Evolutionary conservation across 2,888 invertebrate genomes (phyloP), one percentile per base, ranked within the genome.

Genomic region (Mesorhabditis belari): DNA sequence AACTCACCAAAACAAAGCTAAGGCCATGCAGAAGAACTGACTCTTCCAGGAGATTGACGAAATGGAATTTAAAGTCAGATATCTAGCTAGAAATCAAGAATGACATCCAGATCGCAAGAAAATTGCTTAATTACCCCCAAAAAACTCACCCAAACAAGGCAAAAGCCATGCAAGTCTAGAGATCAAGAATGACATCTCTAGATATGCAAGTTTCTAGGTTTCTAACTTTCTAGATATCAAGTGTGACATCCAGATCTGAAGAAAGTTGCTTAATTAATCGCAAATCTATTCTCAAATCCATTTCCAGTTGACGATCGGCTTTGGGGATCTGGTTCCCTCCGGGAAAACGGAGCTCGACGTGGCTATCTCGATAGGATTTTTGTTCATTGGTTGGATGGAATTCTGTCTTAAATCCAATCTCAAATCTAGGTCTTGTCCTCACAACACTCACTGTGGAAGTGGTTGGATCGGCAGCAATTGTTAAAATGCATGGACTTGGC

Each of bases 1-100:
- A 63, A 79, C 79, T 56, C 79, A 79, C 12, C 79, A 76, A 6
- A 79, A 64, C 57, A 79, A 79, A 5, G 79, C 79, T 23, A 79
- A 79, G 17, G 79, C 78, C 19, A 79, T 74, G 17, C 79, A 64
- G 12, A 79, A 78, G 21, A 78, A 57, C 0, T 78, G 79, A 52
- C 79, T 79, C n/a, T 76, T 75, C 58, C 49, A 73, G 50, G 2
- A 2, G 6, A 5, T 3, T n/a, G n/a, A n/a, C n/a, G n/a, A 52
- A 26, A 4, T 29, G 17, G 5, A 62, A 27, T 50, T 50, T n/a
- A 19, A 17, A n/a, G n/a, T n/a, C n/a, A n/a, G n/a, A n/a, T n/a
- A n/a, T n/a, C n/a, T n/a, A n/a, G n/a, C n/a, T n/a, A n/a, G 44
- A 35, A n/a, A 35, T 9, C n/a, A n/a, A n/a, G n/a, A n/a, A n/a